A percentile compares a stretch with the other conserved stretches of the same genome.
Evolutionary conservation across 2,888 invertebrate species (phyloP).

Genomic region (Caenorhabditis wallacei): DNA sequence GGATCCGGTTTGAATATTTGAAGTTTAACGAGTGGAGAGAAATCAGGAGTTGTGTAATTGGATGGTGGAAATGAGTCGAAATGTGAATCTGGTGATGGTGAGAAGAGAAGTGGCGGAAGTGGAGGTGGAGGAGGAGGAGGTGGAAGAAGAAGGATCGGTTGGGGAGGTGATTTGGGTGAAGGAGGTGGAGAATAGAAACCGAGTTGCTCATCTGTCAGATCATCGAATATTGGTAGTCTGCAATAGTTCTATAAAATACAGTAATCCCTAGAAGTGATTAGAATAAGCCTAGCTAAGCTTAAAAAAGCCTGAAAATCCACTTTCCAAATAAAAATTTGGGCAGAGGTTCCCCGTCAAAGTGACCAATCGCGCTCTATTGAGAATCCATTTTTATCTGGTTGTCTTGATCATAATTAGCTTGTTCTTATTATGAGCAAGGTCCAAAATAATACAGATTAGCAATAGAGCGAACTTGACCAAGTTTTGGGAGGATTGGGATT

Average conservation of each 20-base stretch:
- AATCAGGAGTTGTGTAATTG: conserved; percentile 12
- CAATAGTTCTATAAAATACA: not conserved
- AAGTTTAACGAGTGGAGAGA: not conserved
- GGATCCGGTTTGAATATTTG: conserved; percentile 14
- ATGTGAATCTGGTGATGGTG: too few relatives aligned
- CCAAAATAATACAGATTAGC: too few relatives aligned
- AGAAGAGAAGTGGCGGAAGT: not conserved
- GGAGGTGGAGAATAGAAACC: not conserved
- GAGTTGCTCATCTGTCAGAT: conserved; percentile 20
- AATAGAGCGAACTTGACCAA: too few relatives aligned
- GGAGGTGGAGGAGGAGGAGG: conserved; percentile 24
- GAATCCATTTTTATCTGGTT: too few relatives aligned
- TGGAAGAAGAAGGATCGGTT: not conserved
- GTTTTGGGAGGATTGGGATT: too few relatives aligned
- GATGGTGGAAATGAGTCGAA: not conserved
- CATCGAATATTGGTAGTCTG: conserved; percentile 30
- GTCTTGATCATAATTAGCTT: too few relatives aligned
- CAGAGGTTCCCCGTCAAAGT: too few relatives aligned
- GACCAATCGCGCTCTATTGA: not conserved
- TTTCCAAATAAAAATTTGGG: too few relatives aligned
- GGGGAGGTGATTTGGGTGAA: not conserved
- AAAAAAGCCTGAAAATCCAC: too few relatives aligned
- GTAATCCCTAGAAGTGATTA: too few relatives aligned
- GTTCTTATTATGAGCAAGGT: too few relatives aligned
- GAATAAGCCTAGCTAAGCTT: too few relatives aligned